Evolutionary conservation across 1,140 invertebrate species (phyloP).

Genomic region (Mylabris phalerata): DNA sequence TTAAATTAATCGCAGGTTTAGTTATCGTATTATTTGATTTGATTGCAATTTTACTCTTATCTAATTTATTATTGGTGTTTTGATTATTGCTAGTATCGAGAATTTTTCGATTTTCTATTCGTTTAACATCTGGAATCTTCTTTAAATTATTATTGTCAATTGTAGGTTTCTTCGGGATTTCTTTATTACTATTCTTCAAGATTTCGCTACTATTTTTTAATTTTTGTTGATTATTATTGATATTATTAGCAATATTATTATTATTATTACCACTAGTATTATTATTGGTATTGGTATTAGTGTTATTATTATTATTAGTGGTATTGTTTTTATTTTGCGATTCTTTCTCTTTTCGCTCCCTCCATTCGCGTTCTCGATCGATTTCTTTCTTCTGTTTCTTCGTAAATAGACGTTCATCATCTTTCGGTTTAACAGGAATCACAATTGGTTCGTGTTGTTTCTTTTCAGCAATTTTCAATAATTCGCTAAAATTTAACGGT

Average conservation of each 20-base stretch:
- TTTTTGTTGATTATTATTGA: constrained; percentile 23
- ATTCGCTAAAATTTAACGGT: constrained; percentile 57
- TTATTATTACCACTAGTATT: too few species aligned
- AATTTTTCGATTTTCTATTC: too few species aligned
- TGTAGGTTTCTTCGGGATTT: not conserved
- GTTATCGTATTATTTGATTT: too few species aligned
- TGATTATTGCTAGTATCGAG: too few species aligned
- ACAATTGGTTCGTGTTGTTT: constrained; percentile 74
- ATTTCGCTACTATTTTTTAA: not conserved
- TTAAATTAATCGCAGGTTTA: too few species aligned
- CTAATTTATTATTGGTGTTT: too few species aligned
- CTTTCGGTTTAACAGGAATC: constrained; percentile 51
- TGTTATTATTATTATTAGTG: constrained; percentile 32
- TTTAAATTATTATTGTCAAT: too few species aligned
- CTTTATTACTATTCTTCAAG: not conserved
- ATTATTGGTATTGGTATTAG: constrained; percentile 44
- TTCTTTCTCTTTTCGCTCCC: constrained; percentile 51
- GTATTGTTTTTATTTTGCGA: constrained; percentile 33
- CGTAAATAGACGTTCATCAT: constrained; percentile 68
- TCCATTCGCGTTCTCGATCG: constrained; percentile 51
- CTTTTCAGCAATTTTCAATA: constrained; percentile 73
- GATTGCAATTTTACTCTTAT: too few species aligned
- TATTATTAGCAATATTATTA: too few species aligned
- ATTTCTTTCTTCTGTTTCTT: constrained; percentile 71
- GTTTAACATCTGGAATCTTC: too few species aligned